Conservation (phyloP, 2,113 vertebrate species). For the Phaethon lepturus region DNA sequence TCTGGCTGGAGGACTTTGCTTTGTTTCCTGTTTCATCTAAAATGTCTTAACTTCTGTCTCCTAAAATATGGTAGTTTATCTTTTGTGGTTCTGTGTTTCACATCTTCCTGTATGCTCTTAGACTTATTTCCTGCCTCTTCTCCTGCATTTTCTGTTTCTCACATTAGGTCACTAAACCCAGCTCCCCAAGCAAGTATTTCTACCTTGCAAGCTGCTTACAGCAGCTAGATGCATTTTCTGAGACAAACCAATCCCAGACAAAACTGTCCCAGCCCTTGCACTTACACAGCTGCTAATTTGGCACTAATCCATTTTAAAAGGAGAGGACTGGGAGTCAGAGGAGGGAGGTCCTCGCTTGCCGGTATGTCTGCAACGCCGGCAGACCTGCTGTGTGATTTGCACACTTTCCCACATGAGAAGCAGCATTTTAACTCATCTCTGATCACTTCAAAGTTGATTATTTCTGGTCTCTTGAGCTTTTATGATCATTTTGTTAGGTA, state of each 20-base stretch:
- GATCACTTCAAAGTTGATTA: neutral
- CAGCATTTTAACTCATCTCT: neutral
- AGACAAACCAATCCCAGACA: slow-evolving; percentile 20
- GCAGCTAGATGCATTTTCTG: neutral
- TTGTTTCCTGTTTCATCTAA: slow-evolving; percentile 25
- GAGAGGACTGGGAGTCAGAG: neutral
- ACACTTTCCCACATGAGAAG: neutral
- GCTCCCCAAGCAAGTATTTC: slow-evolving; percentile 34
- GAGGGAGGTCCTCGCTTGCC: neutral
- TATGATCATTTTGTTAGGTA: slow-evolving; percentile 5
- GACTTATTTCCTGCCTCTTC: slow-evolving; percentile 21
- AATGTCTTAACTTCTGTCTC: slow-evolving; percentile 30
- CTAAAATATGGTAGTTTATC: slow-evolving; percentile 5
- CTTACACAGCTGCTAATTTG: slow-evolving; percentile 1
- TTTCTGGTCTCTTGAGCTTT: neutral
- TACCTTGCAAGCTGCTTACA: neutral
- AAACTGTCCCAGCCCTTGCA: slow-evolving; percentile 18
- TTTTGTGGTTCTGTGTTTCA: neutral
- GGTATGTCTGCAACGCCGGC: neutral
- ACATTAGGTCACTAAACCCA: neutral
- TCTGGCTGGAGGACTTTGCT: neutral
- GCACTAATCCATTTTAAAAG: slow-evolving; percentile 32
- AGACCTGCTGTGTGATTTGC: neutral
- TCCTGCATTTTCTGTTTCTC: slow-evolving; percentile 24
- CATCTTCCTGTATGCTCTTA: slow-evolving; percentile 22